Evolutionary conservation across 2,888 invertebrate species (phyloP), one percentile per base, ranked within the genome.

Genomic region (Troides helena): DNA sequence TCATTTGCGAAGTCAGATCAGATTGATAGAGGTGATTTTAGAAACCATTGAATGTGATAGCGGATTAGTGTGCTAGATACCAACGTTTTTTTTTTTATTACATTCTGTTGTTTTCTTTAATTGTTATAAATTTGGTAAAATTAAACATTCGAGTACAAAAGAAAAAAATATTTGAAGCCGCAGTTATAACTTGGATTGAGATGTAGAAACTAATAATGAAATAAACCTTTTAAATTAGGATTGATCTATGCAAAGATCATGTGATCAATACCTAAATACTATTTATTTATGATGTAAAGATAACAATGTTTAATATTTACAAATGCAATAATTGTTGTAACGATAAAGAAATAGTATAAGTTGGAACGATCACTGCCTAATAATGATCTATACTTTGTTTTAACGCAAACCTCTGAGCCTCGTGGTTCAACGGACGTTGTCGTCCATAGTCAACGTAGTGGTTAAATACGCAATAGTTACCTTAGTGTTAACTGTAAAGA

Each of bases 1-100:
- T 98, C 88, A 96, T 98, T 68, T 98, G 98, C 86, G 98, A 98
- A 94, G 96, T 97, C 76, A 95, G 95, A 72, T 84, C 92, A 30
- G 92, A 93, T 85, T 92, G 85, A 91, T 80, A 72, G 67, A 46
- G 64, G 36, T 30, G 67, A 64, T 58, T 46, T n/a, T 64, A 65
- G 67, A 68, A 70, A 72, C 76, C 73, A 73, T 74, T 77, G 68
- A 74, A 75, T 78, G 82, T 82, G 82, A 83, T 84, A 82, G 79
- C 77, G 76, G 72, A 74, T 73, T 81, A 81, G 85, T 79, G 80
- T 83, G 85, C 83, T 85, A 85, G 81, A 65, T 53, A 69, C 68
- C 68, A 68, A 68, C 59, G 59, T 65, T 69, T 65, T 39, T 39
- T 39, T 62, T 39, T 39, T 39, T 39, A 39, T 39, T 73, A 50